These are phyloP conservation scores for Sphinx pinastri DNA, from an alignment of 2,888 invertebrate genomes.

Conservation along the genomic window DNA sequence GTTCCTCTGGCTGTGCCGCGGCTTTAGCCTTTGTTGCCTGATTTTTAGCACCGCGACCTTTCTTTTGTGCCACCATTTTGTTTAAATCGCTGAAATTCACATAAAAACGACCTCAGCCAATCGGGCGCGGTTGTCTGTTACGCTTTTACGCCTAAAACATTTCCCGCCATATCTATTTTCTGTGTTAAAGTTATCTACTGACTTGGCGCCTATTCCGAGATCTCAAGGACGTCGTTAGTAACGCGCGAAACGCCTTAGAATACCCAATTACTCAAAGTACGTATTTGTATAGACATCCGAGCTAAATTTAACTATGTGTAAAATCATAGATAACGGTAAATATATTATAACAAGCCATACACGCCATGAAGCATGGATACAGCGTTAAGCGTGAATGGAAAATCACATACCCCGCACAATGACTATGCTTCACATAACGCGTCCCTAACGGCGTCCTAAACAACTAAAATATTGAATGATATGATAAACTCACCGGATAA, in stretches of 20 bases:
- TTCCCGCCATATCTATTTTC: slow-evolving; percentile 67
- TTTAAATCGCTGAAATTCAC: slow-evolving; percentile 48
- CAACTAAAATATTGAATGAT: slow-evolving; percentile 12
- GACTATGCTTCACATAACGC: slow-evolving; percentile 34
- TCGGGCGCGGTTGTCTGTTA: slow-evolving; percentile 42
- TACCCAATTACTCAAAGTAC: slow-evolving; percentile 40
- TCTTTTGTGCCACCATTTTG: slow-evolving; percentile 77
- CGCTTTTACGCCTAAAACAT: slow-evolving; percentile 44
- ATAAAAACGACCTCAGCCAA: slow-evolving; percentile 38
- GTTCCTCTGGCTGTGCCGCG: slow-evolving; percentile 58
- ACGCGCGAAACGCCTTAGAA: slow-evolving; percentile 57
- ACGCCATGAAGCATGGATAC: slow-evolving; percentile 70
- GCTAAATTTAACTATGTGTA: slow-evolving; percentile 44
- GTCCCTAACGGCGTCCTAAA: slow-evolving; percentile 15
- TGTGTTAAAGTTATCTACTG: slow-evolving; percentile 48
- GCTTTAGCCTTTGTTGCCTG: slow-evolving; percentile 70
- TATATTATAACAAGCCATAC: slow-evolving; percentile 58
- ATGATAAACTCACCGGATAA: slow-evolving; percentile 54
- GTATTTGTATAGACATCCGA: slow-evolving; percentile 33
- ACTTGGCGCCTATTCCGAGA: slow-evolving; percentile 68
- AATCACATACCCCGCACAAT: slow-evolving; percentile 57
- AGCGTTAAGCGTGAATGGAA: slow-evolving; percentile 67
- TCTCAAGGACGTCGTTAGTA: slow-evolving; percentile 66
- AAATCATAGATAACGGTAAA: slow-evolving; percentile 58
- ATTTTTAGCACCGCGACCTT: slow-evolving; percentile 75